Evolutionary conservation across 2,113 vertebrate species (phyloP).

Genomic region (Xenopus borealis): DNA sequence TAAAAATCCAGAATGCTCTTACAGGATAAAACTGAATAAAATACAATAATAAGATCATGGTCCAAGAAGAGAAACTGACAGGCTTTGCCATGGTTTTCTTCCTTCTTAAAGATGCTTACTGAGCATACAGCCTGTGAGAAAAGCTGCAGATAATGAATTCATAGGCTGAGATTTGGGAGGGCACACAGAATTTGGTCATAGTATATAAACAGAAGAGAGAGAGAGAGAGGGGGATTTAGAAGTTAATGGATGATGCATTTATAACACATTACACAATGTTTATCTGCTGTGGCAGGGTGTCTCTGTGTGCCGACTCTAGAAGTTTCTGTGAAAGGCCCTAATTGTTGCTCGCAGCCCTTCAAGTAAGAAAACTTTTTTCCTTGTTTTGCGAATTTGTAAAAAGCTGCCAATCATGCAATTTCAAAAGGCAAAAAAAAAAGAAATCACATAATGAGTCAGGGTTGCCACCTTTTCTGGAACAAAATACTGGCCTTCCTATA

Average conservation of each 20-base stretch:
- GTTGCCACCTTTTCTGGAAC: too few relatives aligned
- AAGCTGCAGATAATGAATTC: neutral
- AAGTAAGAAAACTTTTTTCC: too few relatives aligned
- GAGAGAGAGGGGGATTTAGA: neutral
- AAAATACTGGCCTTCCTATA: too few relatives aligned
- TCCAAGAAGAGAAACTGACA: slow-evolving; percentile 13
- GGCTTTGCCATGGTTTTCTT: neutral
- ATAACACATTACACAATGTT: neutral
- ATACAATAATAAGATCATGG: slow-evolving; percentile 47
- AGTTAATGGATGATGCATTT: neutral
- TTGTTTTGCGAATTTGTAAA: too few relatives aligned
- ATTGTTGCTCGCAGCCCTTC: too few relatives aligned
- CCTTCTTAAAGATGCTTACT: neutral
- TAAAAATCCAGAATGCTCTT: slow-evolving; percentile 78
- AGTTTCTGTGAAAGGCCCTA: too few relatives aligned
- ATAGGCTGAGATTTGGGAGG: neutral
- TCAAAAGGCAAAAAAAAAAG: too few relatives aligned
- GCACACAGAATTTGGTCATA: neutral
- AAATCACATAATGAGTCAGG: too few relatives aligned
- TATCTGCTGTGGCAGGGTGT: neutral
- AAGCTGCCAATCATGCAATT: too few relatives aligned
- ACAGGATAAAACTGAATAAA: slow-evolving; percentile 56
- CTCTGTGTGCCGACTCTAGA: too few relatives aligned
- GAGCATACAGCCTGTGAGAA: neutral
- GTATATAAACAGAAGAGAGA: neutral